These are phyloP conservation scores for Sinocyclocheilus rhinocerous DNA, from an alignment of 2,113 vertebrate genomes.

Conservation along the genomic window DNA sequence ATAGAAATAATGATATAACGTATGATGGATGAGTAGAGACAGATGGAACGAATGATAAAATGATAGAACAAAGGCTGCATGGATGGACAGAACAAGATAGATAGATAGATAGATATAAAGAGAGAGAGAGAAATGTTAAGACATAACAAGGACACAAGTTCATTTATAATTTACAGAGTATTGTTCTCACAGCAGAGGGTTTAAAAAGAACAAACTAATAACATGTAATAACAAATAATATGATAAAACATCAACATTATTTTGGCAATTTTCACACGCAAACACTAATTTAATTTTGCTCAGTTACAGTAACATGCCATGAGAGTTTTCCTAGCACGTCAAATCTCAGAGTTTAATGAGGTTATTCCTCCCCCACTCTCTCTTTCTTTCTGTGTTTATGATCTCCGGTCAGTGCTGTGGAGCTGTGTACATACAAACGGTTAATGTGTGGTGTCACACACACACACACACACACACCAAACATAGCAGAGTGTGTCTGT, in stretches of 20 bases:
- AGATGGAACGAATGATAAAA: neutral
- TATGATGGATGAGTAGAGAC: neutral
- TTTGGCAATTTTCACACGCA: neutral
- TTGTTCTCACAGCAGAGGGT: neutral
- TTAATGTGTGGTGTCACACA: neutral
- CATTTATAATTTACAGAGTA: neutral
- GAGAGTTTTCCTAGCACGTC: neutral
- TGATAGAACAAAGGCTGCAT: neutral
- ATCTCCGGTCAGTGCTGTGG: neutral
- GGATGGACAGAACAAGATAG: neutral
- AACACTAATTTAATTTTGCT: neutral
- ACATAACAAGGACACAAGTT: neutral
- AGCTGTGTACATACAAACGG: neutral
- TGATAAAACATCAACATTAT: neutral
- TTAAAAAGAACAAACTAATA: neutral
- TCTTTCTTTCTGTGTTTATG: neutral
- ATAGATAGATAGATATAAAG: neutral
- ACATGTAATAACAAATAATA: neutral
- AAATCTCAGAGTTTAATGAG: slow-evolving; percentile 8
- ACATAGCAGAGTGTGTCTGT: slow-evolving; percentile 41
- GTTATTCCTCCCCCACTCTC: neutral
- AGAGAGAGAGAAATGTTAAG: too few species aligned
- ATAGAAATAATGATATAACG: too few species aligned
- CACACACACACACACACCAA: neutral
- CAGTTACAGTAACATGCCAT: neutral